Evolutionary conservation across 2,888 invertebrate genomes (phyloP), one percentile per base, ranked within the genome.

Genomic region (Eucera pruinosa): DNA sequence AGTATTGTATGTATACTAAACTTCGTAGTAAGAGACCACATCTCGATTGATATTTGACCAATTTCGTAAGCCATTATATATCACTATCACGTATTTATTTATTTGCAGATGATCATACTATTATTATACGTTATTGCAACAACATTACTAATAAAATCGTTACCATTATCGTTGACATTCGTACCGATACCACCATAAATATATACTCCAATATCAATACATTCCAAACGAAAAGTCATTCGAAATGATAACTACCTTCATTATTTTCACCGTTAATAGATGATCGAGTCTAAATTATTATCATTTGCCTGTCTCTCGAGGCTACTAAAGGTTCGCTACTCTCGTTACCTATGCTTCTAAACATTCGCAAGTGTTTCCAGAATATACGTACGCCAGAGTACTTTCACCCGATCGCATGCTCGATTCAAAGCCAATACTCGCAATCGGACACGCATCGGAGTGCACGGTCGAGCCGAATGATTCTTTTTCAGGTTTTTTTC

Each of bases 361-460:
- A 54, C 52, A 41, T 50, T 69, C 33, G 27, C 68, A 77, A 41
- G 80, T 69, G 73, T 65, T 50, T 64, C 69, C 67, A 67, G 62
- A 69, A 47, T 67, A 65, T 39, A 70, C 45, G 74, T 85, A 83
- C 67, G 55, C 15, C 58, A 45, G n/a, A n/a, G 48, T 69, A 84
- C 85, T 84, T 84, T 84, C 83, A 84, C 83, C 78, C 45, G 75
- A 80, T 85, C 69, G 58, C 58, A 75, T 43, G 52, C 64, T 27
- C 39, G 54, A 15, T 54, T 30, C 64, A 30, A 67, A 69, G 57
- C 52, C 45, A 50, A 61, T 57, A 68, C 30, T 65, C 66, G 69
- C 27, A 45, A 30, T 23, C 55, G 43, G 58, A 79, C 73, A 66
- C 79, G 62, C 80, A 45, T 68, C 65, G 43, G 33, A 43, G 43